Evolutionary conservation across 1,140 invertebrate species (phyloP), one percentile per base, ranked within the genome.

Genomic region (Hylyphantes graminicola): DNA sequence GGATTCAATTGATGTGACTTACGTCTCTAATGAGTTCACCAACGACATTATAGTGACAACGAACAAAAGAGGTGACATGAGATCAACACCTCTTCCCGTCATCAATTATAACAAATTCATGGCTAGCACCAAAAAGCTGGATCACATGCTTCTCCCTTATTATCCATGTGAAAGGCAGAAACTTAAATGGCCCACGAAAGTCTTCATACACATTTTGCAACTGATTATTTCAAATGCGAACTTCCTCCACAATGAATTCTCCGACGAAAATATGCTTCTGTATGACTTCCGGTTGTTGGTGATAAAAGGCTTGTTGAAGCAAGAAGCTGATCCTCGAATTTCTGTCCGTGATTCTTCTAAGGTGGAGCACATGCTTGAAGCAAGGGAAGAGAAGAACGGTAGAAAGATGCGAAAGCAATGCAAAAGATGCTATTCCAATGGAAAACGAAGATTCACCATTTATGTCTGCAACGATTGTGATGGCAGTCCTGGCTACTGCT

Each of bases 201-300:
- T 78, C 21, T 78, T 78, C 35, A 19, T 64, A 51, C 76, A 78
- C 55, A 53, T 53, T 78, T 78, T 78, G 35, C 76, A 78, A 78
- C 9, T 67, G 54, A 67, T 78, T 35, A 67, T 67, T 9, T 13
- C 7, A 5, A 78, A 78, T 67, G 53, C 75, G 12, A 61, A 78
- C 75, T 53, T 78, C 65, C 17, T 54, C 17, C 55, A 77, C 19
- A 63, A 77, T 15, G 65, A 65, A 19, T 77, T 64, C 65, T 77
- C 50, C 35, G 65, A n/a, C 54, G 9, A 19, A 64, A 77, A 77
- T 51, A 64, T 51, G 9, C 64, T 61, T 64, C 55, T 75, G 21
- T 61, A 75, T 75, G 54, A 75, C 19, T 61, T 75, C 48, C 35
- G 73, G 17, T 75, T 75, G 61, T 75, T 21, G 6, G 64, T 68